phyloP scores from a whole-genome alignment of 2,797 vertebrate species.

The Crocodylus rhombifer region DNA sequence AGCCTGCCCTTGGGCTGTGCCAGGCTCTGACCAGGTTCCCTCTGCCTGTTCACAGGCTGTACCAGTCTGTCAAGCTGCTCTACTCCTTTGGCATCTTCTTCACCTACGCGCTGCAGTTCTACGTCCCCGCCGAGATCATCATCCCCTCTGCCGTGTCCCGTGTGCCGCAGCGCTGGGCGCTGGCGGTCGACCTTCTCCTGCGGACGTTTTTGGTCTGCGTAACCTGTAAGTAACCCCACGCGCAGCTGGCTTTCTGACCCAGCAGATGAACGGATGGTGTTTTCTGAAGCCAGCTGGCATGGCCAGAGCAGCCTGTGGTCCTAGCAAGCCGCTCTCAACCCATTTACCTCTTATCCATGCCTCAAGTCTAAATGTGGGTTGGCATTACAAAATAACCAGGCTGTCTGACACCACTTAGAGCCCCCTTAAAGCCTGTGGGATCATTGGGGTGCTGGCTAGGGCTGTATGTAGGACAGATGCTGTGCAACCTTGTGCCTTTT shows the following conservation, averaged over 20 bases:
- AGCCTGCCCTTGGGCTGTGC: not conserved
- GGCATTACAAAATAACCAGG: not conserved
- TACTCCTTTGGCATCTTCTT: slow-evolving; percentile 96
- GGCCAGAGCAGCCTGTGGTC: not conserved
- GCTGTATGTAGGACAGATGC: not conserved
- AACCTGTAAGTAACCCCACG: slow-evolving; percentile 89
- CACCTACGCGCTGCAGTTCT: slow-evolving; percentile 96
- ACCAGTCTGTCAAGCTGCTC: slow-evolving; percentile 95
- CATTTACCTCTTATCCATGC: too few species aligned
- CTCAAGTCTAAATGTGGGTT: too few species aligned
- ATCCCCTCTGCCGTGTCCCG: slow-evolving; percentile 84
- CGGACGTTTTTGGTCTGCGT: slow-evolving; percentile 86
- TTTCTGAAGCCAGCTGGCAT: not conserved
- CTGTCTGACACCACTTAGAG: not conserved
- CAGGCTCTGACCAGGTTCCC: not conserved
- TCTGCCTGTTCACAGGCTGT: slow-evolving; percentile 84
- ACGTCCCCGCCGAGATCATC: slow-evolving; percentile 94
- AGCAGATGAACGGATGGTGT: not conserved
- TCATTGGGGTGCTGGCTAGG: not conserved
- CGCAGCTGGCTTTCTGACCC: not conserved
- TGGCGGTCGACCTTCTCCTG: slow-evolving; percentile 85
- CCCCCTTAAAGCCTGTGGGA: not conserved
- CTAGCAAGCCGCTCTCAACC: not conserved
- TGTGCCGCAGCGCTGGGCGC: slow-evolving; percentile 81
- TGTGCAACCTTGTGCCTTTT: not conserved